These are phyloP conservation scores for Linnaemya vulpina DNA, from an alignment of 2,888 invertebrate species.

Conservation along the genomic window DNA sequence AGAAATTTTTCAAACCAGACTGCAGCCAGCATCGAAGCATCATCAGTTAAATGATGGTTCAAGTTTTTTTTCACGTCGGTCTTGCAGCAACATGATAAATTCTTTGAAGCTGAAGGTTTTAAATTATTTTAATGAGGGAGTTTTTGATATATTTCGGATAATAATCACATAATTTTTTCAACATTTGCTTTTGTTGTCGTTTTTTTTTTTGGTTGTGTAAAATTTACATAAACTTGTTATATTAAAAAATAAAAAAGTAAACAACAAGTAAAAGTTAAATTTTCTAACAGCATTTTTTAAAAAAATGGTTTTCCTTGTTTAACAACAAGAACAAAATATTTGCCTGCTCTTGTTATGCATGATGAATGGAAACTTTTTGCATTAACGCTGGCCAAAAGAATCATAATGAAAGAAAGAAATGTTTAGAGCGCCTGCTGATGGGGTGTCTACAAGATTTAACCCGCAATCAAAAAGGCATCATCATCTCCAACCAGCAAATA, in stretches of 20 bases:
- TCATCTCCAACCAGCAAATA: constrained; percentile 25
- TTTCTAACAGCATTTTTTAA: constrained; percentile 14
- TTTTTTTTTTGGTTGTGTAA: background rate
- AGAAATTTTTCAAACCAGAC: background rate
- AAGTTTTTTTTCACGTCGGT: background rate
- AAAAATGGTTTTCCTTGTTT: constrained; percentile 4
- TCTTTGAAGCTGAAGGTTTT: constrained; percentile 26
- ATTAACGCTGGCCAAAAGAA: constrained; percentile 38
- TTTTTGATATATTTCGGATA: constrained; percentile 1
- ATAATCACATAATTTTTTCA: background rate
- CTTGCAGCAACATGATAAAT: background rate
- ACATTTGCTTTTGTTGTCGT: background rate
- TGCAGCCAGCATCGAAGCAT: background rate
- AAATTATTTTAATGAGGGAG: constrained; percentile 23
- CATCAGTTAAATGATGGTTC: background rate
- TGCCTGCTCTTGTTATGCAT: constrained; percentile 20
- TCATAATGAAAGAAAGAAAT: constrained; percentile 2
- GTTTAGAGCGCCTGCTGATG: background rate
- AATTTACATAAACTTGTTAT: constrained; percentile 50
- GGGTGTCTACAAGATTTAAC: constrained; percentile 44
- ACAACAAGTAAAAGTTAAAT: constrained; percentile 33
- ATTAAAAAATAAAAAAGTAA: background rate
- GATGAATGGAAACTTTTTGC: constrained; percentile 57
- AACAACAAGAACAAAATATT: background rate
- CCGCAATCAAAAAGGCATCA: constrained; percentile 68